Conservation (phyloP, 2,113 vertebrate genomes). For the Genyomyrus donnyi region DNA sequence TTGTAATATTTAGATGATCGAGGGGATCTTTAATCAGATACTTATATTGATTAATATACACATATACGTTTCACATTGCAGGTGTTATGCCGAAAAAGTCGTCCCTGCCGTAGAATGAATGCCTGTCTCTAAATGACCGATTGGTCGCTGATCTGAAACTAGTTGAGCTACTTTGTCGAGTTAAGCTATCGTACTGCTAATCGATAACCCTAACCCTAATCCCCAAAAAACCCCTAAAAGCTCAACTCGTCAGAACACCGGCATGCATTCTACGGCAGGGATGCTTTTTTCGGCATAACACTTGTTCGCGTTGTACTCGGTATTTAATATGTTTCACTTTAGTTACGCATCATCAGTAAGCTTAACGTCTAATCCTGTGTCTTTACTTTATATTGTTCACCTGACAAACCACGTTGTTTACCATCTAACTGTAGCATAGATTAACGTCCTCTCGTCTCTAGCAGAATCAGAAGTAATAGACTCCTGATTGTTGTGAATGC, state of each 20-base stretch:
- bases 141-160: no score
- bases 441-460: neutral
- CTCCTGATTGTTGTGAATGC: neutral
- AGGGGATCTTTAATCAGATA: neutral
- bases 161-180: no score
- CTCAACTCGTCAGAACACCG: no score
- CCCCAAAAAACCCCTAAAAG: no score
- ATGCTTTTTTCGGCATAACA: no score
- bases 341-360: neutral
- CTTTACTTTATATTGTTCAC: neutral
- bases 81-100: no score
- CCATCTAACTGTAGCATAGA: neutral
- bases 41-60: neutral
- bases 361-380: neutral
- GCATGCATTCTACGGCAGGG: no score
- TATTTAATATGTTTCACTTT: neutral
- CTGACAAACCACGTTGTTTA: neutral
- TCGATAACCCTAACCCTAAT: no score
- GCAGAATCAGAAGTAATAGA: neutral
- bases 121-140: no score
- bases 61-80: neutral
- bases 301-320: neutral
- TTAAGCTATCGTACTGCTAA: no score
- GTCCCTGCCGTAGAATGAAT: no score
- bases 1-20: neutral